A percentile compares a stretch with the other conserved stretches of the same genome.
These are phyloP conservation scores for Sitta carolinensis DNA, from an alignment of 2,797 vertebrate genomes.

Conservation along the genomic window DNA sequence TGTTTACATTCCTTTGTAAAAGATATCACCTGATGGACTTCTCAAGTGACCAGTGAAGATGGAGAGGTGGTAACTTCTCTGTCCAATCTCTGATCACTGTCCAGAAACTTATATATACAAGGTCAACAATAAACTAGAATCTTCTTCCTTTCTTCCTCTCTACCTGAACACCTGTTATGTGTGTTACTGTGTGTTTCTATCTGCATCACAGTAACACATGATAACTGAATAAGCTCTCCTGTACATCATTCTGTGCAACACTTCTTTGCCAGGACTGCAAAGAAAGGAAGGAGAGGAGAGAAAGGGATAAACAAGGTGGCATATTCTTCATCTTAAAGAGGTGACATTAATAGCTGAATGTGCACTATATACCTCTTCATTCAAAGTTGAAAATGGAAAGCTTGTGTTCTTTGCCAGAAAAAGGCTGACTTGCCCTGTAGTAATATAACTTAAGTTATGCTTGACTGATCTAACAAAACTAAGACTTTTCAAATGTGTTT, in stretches of 20 bases:
- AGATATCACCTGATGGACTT: too few species aligned
- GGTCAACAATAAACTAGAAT: too few species aligned
- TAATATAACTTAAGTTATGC: background rate
- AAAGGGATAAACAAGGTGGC: background rate
- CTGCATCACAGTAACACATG: too few species aligned
- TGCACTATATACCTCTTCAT: background rate
- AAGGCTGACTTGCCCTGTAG: background rate
- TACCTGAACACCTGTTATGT: too few species aligned
- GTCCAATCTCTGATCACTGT: too few species aligned
- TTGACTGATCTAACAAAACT: background rate
- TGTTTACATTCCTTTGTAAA: too few species aligned
- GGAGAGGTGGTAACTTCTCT: too few species aligned
- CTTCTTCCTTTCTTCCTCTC: too few species aligned
- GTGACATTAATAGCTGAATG: background rate
- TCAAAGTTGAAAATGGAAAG: background rate
- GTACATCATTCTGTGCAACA: background rate
- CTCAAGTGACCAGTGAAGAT: too few species aligned
- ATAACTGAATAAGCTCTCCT: background rate
- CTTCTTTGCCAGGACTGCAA: background rate
- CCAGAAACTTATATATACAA: too few species aligned
- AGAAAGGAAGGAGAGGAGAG: background rate
- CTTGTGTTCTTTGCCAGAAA: background rate
- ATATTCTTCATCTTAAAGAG: background rate
- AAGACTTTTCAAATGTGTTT: background rate
- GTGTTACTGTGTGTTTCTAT: too few species aligned